Conservation (phyloP, 2,888 invertebrate genomes). For the Tetranychus truncatus region DNA sequence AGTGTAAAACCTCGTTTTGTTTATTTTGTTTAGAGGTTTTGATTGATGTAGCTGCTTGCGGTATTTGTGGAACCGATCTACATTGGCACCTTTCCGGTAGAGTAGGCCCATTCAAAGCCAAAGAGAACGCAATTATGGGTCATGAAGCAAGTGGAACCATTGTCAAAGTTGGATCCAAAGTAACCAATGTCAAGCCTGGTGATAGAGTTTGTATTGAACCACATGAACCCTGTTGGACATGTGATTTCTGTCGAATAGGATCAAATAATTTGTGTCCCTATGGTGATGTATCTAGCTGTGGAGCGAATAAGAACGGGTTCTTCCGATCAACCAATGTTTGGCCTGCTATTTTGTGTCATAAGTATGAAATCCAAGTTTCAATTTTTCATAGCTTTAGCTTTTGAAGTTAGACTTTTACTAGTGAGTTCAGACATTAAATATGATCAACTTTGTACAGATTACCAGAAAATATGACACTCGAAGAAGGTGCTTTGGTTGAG, state of each 20-base stretch:
- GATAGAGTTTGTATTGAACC: constrained; percentile 90
- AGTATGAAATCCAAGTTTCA: neutral
- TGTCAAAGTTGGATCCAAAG: constrained; percentile 46
- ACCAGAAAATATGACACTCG: constrained; percentile 38
- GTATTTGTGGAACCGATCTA: constrained; percentile 89
- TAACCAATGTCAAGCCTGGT: constrained; percentile 39
- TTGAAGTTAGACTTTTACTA: too few relatives aligned
- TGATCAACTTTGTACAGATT: neutral
- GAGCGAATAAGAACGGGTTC: constrained; percentile 27
- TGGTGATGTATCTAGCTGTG: constrained; percentile 41
- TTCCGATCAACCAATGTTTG: constrained; percentile 2
- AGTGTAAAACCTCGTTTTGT: neutral
- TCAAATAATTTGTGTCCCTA: constrained; percentile 67
- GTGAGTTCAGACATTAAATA: neutral
- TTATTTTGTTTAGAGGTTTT: neutral
- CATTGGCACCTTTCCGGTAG: constrained; percentile 68
- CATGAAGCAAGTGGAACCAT: constrained; percentile 56
- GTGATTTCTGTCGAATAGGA: constrained; percentile 59
- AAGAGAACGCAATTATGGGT: constrained; percentile 77
- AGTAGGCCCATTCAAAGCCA: constrained; percentile 68
- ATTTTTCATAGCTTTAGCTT: too few relatives aligned
- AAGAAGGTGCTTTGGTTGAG: constrained; percentile 82
- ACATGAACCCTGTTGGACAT: constrained; percentile 54
- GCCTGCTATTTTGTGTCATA: neutral
- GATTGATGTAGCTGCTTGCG: constrained; percentile 32